phyloP scores from a whole-genome alignment of 30 jellyfish, hydroid and myxozoan species.

The Calvadosia cruxmelitensis region DNA sequence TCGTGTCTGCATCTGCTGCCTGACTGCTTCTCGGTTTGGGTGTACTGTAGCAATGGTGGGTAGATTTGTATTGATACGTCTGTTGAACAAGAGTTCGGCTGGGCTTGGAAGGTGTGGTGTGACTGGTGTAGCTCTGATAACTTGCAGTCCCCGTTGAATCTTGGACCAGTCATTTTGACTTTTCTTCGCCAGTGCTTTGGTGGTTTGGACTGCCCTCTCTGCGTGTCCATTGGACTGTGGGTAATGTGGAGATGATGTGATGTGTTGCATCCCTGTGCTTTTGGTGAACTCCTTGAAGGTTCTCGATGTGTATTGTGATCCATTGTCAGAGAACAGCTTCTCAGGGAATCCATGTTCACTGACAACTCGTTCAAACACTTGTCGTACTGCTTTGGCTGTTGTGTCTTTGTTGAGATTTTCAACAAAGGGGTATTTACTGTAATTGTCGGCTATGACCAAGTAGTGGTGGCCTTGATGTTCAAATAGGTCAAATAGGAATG shows the following conservation, averaged over 20 bases:
- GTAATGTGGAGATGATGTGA: constrained; percentile 23
- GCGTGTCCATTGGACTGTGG: constrained; percentile 16
- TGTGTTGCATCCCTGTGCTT: constrained; percentile 7
- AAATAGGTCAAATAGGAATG: background rate
- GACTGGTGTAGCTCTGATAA: constrained; percentile 25
- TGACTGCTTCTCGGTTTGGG: constrained; percentile 1
- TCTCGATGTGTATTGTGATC: constrained; percentile 7
- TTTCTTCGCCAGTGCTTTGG: constrained; percentile 8
- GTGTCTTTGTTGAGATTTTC: background rate
- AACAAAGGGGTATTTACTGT: constrained; percentile 1
- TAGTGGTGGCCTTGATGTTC: constrained; percentile 1
- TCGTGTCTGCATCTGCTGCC: constrained; percentile 3
- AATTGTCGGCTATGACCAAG: background rate
- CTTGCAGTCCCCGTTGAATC: constrained; percentile 14
- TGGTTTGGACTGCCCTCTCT: constrained; percentile 14
- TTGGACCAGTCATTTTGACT: constrained; percentile 10
- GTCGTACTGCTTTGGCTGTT: constrained; percentile 1
- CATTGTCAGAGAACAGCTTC: constrained; percentile 20
- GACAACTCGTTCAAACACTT: constrained; percentile 6
- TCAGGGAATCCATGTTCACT: constrained; percentile 21
- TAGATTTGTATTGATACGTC: constrained; percentile 5
- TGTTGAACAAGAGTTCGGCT: constrained; percentile 34
- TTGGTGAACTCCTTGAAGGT: constrained; percentile 13
- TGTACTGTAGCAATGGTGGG: background rate
- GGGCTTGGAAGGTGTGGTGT: constrained; percentile 42